Conservation (phyloP, 2,797 vertebrate genomes). For the Manis crassicaudata region DNA sequence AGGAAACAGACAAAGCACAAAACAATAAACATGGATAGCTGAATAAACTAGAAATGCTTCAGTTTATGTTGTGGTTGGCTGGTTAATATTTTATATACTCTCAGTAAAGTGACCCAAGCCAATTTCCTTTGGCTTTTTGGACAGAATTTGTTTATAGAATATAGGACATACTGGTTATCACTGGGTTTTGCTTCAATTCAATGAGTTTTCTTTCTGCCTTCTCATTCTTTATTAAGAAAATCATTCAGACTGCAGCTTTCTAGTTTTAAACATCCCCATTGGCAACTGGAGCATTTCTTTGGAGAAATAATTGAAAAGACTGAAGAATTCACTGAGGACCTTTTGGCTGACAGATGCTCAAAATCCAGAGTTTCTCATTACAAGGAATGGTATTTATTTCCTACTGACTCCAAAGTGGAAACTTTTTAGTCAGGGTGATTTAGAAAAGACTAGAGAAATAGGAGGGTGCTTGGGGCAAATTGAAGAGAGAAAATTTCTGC, state of each 20-base stretch:
- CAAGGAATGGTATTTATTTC: conserved; percentile 21
- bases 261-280: conserved; percentile 7
- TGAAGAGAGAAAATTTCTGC: not conserved
- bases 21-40: not conserved
- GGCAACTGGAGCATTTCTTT: not conserved
- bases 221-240: conserved; percentile 46
- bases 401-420: not conserved
- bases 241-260: not conserved
- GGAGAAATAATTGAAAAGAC: conserved; percentile 46
- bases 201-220: not conserved
- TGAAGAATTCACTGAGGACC: not conserved
- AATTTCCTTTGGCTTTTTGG: conserved; percentile 29
- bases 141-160: conserved; percentile 32
- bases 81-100: not conserved
- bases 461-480: not conserved
- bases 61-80: not conserved
- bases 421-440: not conserved
- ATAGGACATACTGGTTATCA: not conserved
- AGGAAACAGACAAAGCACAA: not conserved
- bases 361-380: not conserved
- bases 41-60: not conserved
- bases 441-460: not conserved
- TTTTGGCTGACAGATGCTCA: not conserved
- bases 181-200: conserved; percentile 19
- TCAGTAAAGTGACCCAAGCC: not conserved